Base-by-base conservation (phyloP, 92 coral and sea anemone species). In the Umimayanthus chanpuru region DNA sequence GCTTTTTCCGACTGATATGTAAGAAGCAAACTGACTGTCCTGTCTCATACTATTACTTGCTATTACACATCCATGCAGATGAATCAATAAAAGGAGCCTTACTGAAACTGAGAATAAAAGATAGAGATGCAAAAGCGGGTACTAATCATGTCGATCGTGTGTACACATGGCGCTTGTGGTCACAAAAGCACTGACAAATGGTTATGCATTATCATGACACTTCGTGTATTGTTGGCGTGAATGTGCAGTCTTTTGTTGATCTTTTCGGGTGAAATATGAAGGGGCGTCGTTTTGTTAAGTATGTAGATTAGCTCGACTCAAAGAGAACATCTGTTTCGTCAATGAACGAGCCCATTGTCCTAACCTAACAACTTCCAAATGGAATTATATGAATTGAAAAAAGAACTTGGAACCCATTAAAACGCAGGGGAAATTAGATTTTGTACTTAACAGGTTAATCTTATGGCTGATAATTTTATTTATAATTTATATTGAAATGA, bases 251-350 rank as follows among this genome's bases (percentile, higher is more conserved):
- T 61, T 65, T 18, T 83, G 78, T 83, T 83, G 78, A 83, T 43
- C 65, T 83, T 68, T 70, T 83, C 77, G 39, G 58, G 77, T 26
- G 77, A 68, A 65, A 83, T 70, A n/a, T 70, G 44, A 44, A 70
- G 87, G 9, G 77, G 76, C 73, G 73, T 70, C 87, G 87, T 83
- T 83, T 83, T 70, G 87, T 82, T 82, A 82, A 66, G 77, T 66
- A 82, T 82, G 86, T 23, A 82, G 77, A 82, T 82, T 82, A 82
- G 86, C 86, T 43, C 5, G 77, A 26, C 21, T 83, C 87, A 83
- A 83, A 68, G 87, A 70, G 66, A 83, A 83, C 87, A 83, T 83
- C 87, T 83, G 87, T 15, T 68, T 82, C n/a, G 1, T 78, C 64
- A 36, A 68, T 83, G 78, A 83, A 83, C 87, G 25, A 70, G 65